These are phyloP conservation scores for Leucoraja erinaceus DNA, from an alignment of 2,113 vertebrate species.

Conservation along the genomic window DNA sequence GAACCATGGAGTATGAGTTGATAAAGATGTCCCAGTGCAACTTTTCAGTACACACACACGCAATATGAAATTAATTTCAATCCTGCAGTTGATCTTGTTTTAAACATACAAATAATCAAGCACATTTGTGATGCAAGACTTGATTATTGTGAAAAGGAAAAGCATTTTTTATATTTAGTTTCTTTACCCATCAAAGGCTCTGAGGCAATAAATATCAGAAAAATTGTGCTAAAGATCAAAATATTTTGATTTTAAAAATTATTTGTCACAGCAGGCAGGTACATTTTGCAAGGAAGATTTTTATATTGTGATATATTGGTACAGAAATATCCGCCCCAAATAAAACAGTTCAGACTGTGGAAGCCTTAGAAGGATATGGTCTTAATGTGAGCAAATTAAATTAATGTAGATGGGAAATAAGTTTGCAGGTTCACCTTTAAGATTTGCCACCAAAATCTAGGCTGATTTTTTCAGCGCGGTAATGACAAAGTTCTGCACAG, in stretches of 20 bases:
- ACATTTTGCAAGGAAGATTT: background rate
- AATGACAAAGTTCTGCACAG: too few relatives aligned
- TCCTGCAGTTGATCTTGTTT: background rate
- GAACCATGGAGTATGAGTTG: background rate
- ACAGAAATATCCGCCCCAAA: background rate
- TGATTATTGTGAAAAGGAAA: background rate
- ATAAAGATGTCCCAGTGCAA: background rate
- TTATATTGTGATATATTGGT: background rate
- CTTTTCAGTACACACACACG: background rate
- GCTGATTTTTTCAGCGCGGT: too few relatives aligned
- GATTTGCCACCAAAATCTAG: too few relatives aligned
- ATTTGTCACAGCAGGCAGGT: background rate
- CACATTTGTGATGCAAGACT: background rate
- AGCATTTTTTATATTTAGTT: background rate
- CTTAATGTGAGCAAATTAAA: too few relatives aligned
- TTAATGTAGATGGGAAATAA: too few relatives aligned
- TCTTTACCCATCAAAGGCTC: background rate
- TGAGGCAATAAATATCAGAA: background rate
- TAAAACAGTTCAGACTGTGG: background rate
- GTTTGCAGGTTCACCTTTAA: too few relatives aligned
- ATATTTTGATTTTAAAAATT: constrained; percentile 15
- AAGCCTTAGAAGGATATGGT: too few relatives aligned
- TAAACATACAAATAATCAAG: background rate
- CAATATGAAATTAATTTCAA: background rate
- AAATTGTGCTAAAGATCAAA: background rate